Percentiles rank a stretch among this genome's conserved stretches.
phyloP scores from a whole-genome alignment of 1,140 invertebrate species.

The Leptestheria dahalacensis region DNA sequence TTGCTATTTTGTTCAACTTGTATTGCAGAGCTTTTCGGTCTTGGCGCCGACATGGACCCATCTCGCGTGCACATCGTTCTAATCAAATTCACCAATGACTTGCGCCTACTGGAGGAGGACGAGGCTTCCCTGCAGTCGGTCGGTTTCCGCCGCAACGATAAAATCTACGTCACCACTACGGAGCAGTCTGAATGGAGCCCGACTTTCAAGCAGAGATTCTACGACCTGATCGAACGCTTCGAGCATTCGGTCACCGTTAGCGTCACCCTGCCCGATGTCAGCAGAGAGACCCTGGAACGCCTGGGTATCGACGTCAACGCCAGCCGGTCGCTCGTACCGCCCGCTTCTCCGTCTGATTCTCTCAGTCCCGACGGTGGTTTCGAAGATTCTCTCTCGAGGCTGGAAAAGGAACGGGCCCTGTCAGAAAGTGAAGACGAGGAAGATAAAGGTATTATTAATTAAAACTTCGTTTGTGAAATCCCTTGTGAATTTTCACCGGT shows the following conservation, averaged over 20 bases:
- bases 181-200: constrained; percentile 10
- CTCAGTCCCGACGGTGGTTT: constrained; percentile 5
- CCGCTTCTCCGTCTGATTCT: constrained; percentile 1
- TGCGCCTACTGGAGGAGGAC: constrained; percentile 33
- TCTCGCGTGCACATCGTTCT: constrained; percentile 35
- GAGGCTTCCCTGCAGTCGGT: constrained; percentile 33
- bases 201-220: constrained; percentile 9
- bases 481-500: too few species aligned
- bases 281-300: constrained; percentile 25
- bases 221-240: constrained; percentile 36
- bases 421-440: constrained; percentile 13
- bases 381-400: constrained; percentile 1
- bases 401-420: constrained; percentile 7
- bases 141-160: constrained; percentile 36
- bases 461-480: not conserved
- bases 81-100: constrained; percentile 34
- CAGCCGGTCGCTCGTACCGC: not conserved
- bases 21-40: constrained; percentile 31
- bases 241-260: constrained; percentile 42
- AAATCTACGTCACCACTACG: constrained; percentile 25
- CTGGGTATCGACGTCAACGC: constrained; percentile 4
- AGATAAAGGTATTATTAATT: not conserved
- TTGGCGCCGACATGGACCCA: constrained; percentile 32
- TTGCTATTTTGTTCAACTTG: too few species aligned
- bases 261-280: constrained; percentile 41